phyloP scores from a whole-genome alignment of 1,140 invertebrate species.

The Pseudomyrmex sp. region DNA sequence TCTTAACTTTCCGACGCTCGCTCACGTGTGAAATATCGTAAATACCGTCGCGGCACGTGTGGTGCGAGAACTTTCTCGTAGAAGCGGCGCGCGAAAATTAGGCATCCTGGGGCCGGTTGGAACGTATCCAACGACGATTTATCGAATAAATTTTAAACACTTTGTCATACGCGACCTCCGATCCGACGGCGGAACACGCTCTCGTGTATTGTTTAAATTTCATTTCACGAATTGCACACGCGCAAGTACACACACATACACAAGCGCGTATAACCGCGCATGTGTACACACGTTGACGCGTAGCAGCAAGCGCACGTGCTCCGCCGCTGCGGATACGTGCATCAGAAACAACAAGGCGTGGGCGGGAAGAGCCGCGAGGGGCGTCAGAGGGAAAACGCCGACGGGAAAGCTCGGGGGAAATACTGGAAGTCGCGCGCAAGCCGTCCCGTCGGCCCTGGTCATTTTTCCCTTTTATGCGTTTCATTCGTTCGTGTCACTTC shows the following conservation, averaged over 20 bases:
- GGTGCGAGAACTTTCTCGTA: not conserved
- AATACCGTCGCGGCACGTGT: conserved; percentile 2
- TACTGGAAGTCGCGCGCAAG: conserved; percentile 72
- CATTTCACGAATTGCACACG: conserved; percentile 70
- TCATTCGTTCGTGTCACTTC: conserved; percentile 81
- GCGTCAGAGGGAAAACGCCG: conserved; percentile 43
- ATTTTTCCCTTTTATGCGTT: conserved; percentile 83
- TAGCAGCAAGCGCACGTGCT: conserved; percentile 24
- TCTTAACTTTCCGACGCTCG: conserved; percentile 7
- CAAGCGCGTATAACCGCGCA: conserved; percentile 1
- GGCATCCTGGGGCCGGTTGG: not conserved
- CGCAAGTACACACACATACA: not conserved
- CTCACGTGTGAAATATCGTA: conserved; percentile 25
- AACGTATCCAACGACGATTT: conserved; percentile 47
- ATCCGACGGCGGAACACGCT: not conserved
- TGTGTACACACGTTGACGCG: conserved; percentile 8
- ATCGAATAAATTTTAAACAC: conserved; percentile 58
- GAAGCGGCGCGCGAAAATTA: conserved; percentile 24
- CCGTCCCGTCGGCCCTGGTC: conserved; percentile 76
- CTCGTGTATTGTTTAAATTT: conserved; percentile 79
- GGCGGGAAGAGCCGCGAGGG: conserved; percentile 13
- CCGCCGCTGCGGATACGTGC: conserved; percentile 29
- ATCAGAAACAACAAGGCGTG: conserved; percentile 25
- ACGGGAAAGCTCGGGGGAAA: conserved; percentile 79
- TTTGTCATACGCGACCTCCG: conserved; percentile 20